Percentiles rank a stretch among this genome's conserved stretches.
phyloP scores from a whole-genome alignment of 2,888 invertebrate genomes.

The Drosophila meridiana region DNA sequence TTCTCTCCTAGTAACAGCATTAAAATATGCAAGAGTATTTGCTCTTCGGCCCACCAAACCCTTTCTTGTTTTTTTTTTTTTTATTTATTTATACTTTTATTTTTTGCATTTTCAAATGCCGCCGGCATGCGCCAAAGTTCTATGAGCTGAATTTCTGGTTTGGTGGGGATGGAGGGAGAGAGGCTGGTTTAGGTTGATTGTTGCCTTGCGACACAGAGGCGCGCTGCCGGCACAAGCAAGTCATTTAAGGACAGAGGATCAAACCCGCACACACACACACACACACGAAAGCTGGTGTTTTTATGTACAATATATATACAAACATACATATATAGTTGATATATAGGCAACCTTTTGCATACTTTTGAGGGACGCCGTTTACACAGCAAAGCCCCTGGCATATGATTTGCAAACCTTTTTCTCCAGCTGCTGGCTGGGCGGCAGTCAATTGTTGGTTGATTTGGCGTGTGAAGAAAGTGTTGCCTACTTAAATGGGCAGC shows the following conservation, averaged over 20 bases:
- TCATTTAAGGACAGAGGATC: constrained; percentile 62
- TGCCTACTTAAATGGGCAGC: constrained; percentile 56
- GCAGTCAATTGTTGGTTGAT: constrained; percentile 38
- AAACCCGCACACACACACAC: constrained; percentile 32
- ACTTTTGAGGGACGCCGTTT: constrained; percentile 59
- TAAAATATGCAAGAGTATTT: constrained; percentile 11
- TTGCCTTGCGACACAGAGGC: constrained; percentile 24
- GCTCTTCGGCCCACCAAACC: background rate
- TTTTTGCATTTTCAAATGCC: constrained; percentile 38
- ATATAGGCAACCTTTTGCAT: constrained; percentile 57
- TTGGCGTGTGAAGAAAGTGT: constrained; percentile 40
- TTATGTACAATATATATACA: constrained; percentile 8
- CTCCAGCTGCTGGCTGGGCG: constrained; percentile 29
- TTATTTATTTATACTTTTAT: constrained; percentile 12
- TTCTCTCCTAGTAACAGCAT: background rate
- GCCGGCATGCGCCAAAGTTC: constrained; percentile 66
- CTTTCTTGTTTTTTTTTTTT: background rate
- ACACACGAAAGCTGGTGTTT: background rate
- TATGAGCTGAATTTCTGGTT: constrained; percentile 49
- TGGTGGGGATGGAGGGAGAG: background rate
- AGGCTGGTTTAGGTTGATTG: constrained; percentile 20
- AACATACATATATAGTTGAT: constrained; percentile 12
- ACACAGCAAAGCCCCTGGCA: constrained; percentile 26
- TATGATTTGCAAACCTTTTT: constrained; percentile 44
- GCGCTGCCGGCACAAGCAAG: constrained; percentile 50